These are phyloP conservation scores for Eurois occulta DNA, from an alignment of 2,888 invertebrate genomes.

Conservation along the genomic window DNA sequence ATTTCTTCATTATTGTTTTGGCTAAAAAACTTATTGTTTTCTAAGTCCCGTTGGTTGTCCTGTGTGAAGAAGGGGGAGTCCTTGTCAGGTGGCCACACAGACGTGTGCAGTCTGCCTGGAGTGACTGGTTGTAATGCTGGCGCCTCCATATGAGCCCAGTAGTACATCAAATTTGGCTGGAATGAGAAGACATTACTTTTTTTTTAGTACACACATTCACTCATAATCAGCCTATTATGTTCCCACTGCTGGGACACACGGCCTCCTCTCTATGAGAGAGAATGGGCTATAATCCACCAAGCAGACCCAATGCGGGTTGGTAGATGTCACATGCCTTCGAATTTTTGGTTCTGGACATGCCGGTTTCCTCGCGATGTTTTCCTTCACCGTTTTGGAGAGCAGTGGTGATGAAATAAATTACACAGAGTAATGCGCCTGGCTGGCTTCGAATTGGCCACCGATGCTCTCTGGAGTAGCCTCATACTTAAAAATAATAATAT, in stretches of 20 bases:
- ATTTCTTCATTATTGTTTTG: slow-evolving; percentile 85
- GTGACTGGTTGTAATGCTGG: slow-evolving; percentile 92
- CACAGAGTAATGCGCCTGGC: too few species aligned
- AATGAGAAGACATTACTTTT: slow-evolving; percentile 63
- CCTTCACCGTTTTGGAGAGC: too few species aligned
- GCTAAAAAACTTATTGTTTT: slow-evolving; percentile 76
- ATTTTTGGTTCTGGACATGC: too few species aligned
- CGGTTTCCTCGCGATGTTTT: too few species aligned
- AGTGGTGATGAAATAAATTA: too few species aligned
- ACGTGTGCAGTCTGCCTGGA: slow-evolving; percentile 93
- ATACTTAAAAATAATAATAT: neutral
- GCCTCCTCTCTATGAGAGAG: too few species aligned
- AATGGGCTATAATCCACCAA: too few species aligned
- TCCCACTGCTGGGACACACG: too few species aligned
- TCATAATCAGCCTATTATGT: too few species aligned
- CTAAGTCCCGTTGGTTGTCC: slow-evolving; percentile 75
- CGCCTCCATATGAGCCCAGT: slow-evolving; percentile 96
- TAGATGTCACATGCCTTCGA: too few species aligned
- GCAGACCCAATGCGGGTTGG: too few species aligned
- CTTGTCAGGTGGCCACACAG: slow-evolving; percentile 93
- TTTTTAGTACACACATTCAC: neutral
- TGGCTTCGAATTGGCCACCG: too few species aligned
- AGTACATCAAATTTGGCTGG: slow-evolving; percentile 97
- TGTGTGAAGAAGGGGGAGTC: slow-evolving; percentile 73
- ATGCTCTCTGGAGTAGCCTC: neutral